These are phyloP conservation scores for Phoebastria nigripes DNA, from an alignment of 2,797 vertebrate species.

Conservation along the genomic window DNA sequence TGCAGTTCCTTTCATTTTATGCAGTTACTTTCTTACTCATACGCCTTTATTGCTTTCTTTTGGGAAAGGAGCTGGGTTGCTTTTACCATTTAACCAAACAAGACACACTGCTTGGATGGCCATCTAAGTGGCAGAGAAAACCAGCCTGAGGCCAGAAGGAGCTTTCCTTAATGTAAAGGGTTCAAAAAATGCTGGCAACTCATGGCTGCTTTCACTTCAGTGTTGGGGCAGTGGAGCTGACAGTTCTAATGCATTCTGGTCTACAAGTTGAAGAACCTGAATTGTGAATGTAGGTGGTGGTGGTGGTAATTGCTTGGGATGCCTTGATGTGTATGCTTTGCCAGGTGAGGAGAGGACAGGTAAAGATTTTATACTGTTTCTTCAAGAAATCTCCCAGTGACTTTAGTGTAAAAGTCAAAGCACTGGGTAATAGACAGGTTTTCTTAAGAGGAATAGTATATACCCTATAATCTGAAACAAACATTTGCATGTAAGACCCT, in stretches of 20 bases:
- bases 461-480: background rate
- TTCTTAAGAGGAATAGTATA: background rate
- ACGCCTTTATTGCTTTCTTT: background rate
- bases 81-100: background rate
- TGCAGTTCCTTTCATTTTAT: background rate
- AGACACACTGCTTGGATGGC: background rate
- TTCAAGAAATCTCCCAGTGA: background rate
- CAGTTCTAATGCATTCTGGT: background rate
- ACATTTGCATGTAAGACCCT: background rate
- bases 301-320: background rate
- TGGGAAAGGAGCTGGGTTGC: background rate
- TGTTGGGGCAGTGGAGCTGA: background rate
- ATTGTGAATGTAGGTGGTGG: background rate
- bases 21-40: conserved; percentile 17
- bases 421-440: background rate
- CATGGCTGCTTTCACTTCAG: background rate
- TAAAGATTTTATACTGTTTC: background rate
- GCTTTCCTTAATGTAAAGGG: background rate
- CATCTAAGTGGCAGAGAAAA: background rate
- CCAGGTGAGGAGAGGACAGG: background rate
- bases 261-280: background rate
- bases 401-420: background rate
- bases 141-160: background rate
- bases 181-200: background rate
- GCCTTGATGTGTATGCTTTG: background rate